phyloP scores from a whole-genome alignment of 37 sponge, comb jelly and placozoan genomes.

The Geodia barretti region DNA sequence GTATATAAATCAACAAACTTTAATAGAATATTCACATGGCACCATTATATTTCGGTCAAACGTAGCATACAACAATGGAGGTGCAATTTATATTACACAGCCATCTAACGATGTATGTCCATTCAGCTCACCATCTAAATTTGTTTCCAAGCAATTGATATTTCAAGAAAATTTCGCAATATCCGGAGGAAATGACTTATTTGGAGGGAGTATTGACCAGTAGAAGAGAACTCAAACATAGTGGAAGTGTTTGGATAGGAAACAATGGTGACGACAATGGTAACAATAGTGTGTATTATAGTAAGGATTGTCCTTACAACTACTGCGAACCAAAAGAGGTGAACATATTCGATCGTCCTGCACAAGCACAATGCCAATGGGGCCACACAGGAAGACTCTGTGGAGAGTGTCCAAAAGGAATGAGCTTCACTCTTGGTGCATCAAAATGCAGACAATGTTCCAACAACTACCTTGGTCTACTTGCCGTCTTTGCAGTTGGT shows the following conservation, averaged over 20 bases:
- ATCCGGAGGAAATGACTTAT: neutral
- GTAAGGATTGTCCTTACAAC: neutral
- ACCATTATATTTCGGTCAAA: neutral
- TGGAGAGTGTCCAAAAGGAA: neutral
- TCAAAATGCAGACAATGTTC: neutral
- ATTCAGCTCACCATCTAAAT: neutral
- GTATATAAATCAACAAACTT: too few relatives aligned
- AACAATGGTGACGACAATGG: neutral
- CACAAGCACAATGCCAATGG: neutral
- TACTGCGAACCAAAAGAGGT: neutral
- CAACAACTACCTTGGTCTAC: neutral
- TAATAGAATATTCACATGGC: neutral
- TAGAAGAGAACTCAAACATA: neutral
- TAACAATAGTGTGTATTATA: neutral
- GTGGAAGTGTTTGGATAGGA: neutral
- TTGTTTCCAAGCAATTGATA: neutral
- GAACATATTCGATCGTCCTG: neutral
- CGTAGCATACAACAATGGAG: neutral
- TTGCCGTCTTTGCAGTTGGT: neutral
- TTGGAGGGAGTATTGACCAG: neutral
- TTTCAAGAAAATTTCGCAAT: neutral
- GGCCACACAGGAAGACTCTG: neutral
- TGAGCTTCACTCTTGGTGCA: neutral
- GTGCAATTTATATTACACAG: neutral
- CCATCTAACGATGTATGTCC: neutral